Evolutionary conservation across 1,140 invertebrate species (phyloP), one percentile per base, ranked within the genome.

Genomic region (Bombus difficillimus): DNA sequence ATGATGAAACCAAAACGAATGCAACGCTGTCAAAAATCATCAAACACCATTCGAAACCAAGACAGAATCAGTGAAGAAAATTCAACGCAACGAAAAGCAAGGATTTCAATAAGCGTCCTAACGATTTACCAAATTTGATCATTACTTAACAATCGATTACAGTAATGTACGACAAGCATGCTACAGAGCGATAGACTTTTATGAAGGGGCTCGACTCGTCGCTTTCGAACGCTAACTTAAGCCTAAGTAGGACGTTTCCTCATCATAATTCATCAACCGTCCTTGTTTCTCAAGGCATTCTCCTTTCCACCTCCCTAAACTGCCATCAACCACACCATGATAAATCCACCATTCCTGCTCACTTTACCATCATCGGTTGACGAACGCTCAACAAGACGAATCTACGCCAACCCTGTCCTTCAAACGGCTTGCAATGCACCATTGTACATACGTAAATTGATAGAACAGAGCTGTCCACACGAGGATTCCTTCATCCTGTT

Each of bases 151-250:
- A 73, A 59, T 71, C 68, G 53, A 43, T 74, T 72, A 72, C 66
- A 76, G 53, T 81, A 62, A 87, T 34, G 43, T 68, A 86, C 74
- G 88, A 57, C 79, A 89, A 89, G 83, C 88, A 89, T 89, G 85
- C 88, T 89, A 89, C 88, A 81, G 84, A 89, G 80, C 80, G 57
- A 81, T 74, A 77, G 88, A 89, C 15, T 86, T 62, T 79, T 71
- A 74, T 62, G 75, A 81, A 53, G 79, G 81, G 88, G 88, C 88
- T 90, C 89, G 89, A 90, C 89, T 90, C 89, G 88, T 89, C 88
- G 88, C n/a, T 77, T 77, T n/a, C 1, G 53, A 62, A 53, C 43
- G 57, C 28, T 77, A 77, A 77, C 73, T 47, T 32, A 8, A 34
- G 32, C 73, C 73, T 75, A 25, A 75, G 73, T 41, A 47, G 28